Evolutionary conservation across 92 coral and sea anemone genomes (phyloP), one percentile per base, ranked within the genome.

Genomic region (Pocillopora meandrina): DNA sequence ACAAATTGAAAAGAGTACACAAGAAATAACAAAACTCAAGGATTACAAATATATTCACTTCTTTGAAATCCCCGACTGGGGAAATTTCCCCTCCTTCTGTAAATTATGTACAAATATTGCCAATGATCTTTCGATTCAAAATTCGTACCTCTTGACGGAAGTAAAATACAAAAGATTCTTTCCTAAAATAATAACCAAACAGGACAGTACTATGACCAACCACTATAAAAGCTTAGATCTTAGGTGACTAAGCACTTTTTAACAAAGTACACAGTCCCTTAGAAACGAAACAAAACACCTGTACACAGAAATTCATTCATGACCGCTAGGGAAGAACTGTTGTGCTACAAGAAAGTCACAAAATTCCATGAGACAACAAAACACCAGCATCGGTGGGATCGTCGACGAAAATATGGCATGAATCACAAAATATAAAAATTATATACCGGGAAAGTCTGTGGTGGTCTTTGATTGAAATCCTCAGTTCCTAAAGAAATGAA

Each of bases 401-500:
- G 70, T 62, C 80, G 65, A 52, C 86, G 55, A 12, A 83, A 83
- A 83, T 63, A 81, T 13, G 47, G 56, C 18, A 55, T 63, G 9
- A 65, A 61, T 73, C 10, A 12, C 63, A 19, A 60, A 18, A 83
- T 60, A 73, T 64, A 83, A 81, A 60, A 55, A 19, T 74, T 19
- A 42, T 23, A 23, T 21, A 83, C 86, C 81, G 69, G 94, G 78
- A 76, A 90, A 2, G 84, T 26, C 61, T 86, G 93, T 19, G 61
- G 13, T 84, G 57, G 87, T 61, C 93, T 87, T 57, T 63, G 84
- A 69, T 77, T 62, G 67, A 79, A 91, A 60, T 91, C 94, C 16
- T 91, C 94, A 64, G 84, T 79, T 26, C 94, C 94, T 91, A 65
- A 62, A 83, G 20, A 63, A 20, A 76, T 82, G 72, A 65, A 74